A percentile compares a stretch with the other conserved stretches of the same genome.
phyloP scores from a whole-genome alignment of 2,888 invertebrate species.

The Meiosimyza platycephala region DNA sequence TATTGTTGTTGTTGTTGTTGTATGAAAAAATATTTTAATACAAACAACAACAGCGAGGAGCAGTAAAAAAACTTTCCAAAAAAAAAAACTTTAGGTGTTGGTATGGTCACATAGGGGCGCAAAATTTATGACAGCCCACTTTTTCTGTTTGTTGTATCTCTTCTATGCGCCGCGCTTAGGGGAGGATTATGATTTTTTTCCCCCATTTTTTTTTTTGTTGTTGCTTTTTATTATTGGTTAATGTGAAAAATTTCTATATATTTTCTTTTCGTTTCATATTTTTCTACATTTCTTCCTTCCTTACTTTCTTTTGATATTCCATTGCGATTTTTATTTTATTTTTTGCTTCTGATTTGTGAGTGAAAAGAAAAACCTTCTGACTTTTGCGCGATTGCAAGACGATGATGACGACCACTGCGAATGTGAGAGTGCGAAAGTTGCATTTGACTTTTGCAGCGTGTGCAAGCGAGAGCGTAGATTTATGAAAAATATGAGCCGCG shows the following conservation, averaged over 20 bases:
- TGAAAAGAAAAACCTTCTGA: conserved; percentile 23
- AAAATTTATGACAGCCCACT: conserved; percentile 49
- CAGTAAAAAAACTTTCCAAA: neutral
- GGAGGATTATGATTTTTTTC: conserved; percentile 51
- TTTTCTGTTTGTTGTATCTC: conserved; percentile 5
- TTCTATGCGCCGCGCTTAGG: conserved; percentile 23
- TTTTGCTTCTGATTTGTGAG: conserved; percentile 37
- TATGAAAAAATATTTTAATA: conserved; percentile 10
- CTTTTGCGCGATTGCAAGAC: conserved; percentile 35
- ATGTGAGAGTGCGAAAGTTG: neutral
- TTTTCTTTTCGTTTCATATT: conserved; percentile 34
- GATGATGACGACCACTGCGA: neutral
- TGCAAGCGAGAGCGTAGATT: conserved; percentile 3
- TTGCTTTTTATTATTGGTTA: conserved; percentile 43
- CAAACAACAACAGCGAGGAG: neutral
- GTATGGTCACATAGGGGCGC: conserved; percentile 35
- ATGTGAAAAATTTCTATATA: conserved; percentile 32
- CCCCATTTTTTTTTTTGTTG: conserved; percentile 37
- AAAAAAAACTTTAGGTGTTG: conserved; percentile 17
- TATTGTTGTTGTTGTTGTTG: neutral
- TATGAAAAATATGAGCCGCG: conserved; percentile 27
- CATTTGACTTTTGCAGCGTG: neutral
- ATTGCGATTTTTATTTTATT: conserved; percentile 17
- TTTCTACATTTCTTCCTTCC: conserved; percentile 40
- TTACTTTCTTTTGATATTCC: conserved; percentile 31